Percentiles rank a stretch among this genome's conserved stretches.
These are phyloP conservation scores for Oophaga sylvatica DNA, from an alignment of 2,797 vertebrate species.

Conservation along the genomic window DNA sequence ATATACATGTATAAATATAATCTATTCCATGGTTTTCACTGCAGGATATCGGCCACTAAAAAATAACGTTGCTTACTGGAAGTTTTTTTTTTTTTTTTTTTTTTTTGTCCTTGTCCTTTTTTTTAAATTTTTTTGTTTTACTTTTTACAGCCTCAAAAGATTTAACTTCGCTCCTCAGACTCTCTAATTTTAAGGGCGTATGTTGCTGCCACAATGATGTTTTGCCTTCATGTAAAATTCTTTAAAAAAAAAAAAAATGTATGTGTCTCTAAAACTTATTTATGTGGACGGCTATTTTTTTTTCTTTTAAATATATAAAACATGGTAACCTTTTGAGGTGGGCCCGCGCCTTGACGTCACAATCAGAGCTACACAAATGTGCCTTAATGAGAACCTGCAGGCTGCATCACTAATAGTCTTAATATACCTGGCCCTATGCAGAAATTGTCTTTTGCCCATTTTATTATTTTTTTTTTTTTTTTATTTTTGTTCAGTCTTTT, in stretches of 20 bases:
- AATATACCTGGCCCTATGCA: conserved; percentile 27
- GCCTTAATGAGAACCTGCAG: conserved; percentile 51
- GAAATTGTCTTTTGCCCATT: not conserved
- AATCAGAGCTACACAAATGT: conserved; percentile 53
- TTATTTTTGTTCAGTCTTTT: not conserved
- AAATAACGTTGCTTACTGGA: not conserved
- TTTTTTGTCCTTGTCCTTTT: not conserved
- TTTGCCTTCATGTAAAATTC: too few relatives aligned
- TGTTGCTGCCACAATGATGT: too few relatives aligned
- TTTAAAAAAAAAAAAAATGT: too few relatives aligned
- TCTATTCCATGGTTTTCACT: not conserved
- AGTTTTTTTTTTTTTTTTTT: not conserved
- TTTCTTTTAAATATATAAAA: too few relatives aligned
- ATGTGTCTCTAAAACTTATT: too few relatives aligned
- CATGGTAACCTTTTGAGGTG: not conserved
- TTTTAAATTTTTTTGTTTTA: too few relatives aligned
- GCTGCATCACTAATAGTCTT: conserved; percentile 54
- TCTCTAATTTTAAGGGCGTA: too few relatives aligned
- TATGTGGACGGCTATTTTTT: too few relatives aligned
- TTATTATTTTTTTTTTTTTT: not conserved
- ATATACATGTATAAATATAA: conserved; percentile 23
- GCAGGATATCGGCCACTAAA: not conserved
- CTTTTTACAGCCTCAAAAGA: too few relatives aligned
- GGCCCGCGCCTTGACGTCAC: conserved; percentile 25
- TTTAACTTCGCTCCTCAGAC: too few relatives aligned